Conservation (phyloP, 2,888 invertebrate genomes). For the Dione vanillae region DNA sequence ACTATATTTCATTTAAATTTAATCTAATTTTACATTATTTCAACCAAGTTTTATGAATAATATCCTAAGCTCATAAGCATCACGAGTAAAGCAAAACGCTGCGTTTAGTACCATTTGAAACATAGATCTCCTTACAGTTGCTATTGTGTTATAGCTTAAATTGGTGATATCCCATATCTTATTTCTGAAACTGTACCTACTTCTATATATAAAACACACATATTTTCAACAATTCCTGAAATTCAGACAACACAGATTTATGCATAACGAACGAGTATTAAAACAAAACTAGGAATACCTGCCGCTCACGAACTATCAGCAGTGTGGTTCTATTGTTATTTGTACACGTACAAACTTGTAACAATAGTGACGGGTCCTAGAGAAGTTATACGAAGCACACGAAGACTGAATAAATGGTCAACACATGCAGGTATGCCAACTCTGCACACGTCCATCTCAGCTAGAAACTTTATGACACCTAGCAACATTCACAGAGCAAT, state of each 20-base stretch:
- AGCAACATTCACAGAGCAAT: slow-evolving; percentile 74
- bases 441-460: slow-evolving; percentile 60
- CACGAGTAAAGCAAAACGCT: not conserved
- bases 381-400: slow-evolving; percentile 44
- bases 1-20: too few species aligned
- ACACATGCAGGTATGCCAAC: slow-evolving; percentile 66
- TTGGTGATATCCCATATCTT: not conserved
- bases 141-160: not conserved
- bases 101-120: not conserved
- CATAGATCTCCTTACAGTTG: not conserved
- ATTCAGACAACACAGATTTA: not conserved
- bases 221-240: not conserved
- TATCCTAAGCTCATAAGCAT: not conserved
- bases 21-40: too few species aligned
- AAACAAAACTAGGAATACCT: slow-evolving; percentile 22
- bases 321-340: slow-evolving; percentile 24
- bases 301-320: slow-evolving; percentile 24
- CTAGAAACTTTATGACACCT: slow-evolving; percentile 77
- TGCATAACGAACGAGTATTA: not conserved
- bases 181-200: not conserved
- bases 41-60: not conserved
- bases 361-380: slow-evolving; percentile 37
- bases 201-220: not conserved
- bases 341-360: slow-evolving; percentile 26
- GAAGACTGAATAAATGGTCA: slow-evolving; percentile 64